A percentile compares a stretch with the other conserved stretches of the same genome.
These are phyloP conservation scores for Bubo blakistoni DNA, from an alignment of 2,113 vertebrate species.

Conservation along the genomic window DNA sequence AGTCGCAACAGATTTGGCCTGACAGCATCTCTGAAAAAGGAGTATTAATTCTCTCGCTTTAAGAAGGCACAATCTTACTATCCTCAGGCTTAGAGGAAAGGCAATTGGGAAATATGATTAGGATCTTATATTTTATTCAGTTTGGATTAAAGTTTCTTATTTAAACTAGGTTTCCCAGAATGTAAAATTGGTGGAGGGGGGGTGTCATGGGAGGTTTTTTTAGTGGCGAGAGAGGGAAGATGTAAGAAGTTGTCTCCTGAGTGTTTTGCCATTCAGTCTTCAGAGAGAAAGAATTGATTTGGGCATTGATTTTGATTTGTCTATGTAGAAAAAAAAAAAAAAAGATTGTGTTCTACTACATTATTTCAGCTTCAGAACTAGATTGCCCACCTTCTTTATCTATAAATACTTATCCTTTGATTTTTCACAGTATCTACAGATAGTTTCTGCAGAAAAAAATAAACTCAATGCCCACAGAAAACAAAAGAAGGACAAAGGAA, in stretches of 20 bases:
- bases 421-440: not conserved
- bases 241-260: not conserved
- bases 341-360: not conserved
- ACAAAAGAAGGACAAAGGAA: not conserved
- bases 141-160: constrained; percentile 11
- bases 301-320: not conserved
- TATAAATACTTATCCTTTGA: not conserved
- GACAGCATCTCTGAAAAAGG: not conserved
- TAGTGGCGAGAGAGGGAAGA: not conserved
- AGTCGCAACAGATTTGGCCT: not conserved
- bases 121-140: constrained; percentile 1
- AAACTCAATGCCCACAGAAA: not conserved
- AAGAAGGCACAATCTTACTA: not conserved
- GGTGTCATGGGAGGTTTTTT: not conserved
- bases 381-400: not conserved
- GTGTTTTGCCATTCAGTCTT: not conserved
- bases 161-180: not conserved
- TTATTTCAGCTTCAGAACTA: not conserved
- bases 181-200: not conserved
- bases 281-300: not conserved
- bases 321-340: not conserved
- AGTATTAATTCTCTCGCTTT: not conserved
- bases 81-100: not conserved
- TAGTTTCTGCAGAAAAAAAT: not conserved
- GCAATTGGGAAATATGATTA: not conserved